Conservation (phyloP, 2,113 vertebrate genomes). For the Microtus ochrogaster region DNA sequence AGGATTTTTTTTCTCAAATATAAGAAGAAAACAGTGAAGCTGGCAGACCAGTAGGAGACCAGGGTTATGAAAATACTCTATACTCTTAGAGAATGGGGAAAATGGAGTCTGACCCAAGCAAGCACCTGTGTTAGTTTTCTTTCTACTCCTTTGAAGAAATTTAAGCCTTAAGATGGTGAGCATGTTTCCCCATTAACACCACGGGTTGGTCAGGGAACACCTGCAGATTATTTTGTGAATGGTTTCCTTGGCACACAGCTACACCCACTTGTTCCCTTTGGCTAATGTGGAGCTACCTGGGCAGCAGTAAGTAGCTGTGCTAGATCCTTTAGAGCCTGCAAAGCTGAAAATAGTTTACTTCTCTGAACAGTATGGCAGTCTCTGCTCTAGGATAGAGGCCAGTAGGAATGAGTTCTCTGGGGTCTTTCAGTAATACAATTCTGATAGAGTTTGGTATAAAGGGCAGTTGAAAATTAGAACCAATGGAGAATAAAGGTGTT, state of each 20-base stretch:
- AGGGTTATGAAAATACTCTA: not conserved
- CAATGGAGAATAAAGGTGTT: not conserved
- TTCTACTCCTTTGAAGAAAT: conserved; percentile 47
- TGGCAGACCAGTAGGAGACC: not conserved
- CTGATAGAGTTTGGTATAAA: not conserved
- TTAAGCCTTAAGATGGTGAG: not conserved
- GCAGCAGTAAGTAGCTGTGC: not conserved
- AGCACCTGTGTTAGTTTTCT: not conserved
- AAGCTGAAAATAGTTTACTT: conserved; percentile 17
- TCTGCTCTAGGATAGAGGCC: not conserved
- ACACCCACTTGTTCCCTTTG: not conserved
- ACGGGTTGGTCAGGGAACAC: not conserved
- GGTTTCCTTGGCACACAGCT: not conserved
- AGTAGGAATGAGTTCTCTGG: not conserved
- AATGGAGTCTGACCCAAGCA: not conserved
- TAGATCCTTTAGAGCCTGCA: not conserved
- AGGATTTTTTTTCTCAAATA: not conserved
- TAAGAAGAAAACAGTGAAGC: conserved; percentile 40
- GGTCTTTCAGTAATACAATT: not conserved
- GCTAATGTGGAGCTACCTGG: not conserved
- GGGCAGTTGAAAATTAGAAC: not conserved
- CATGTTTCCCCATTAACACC: not conserved
- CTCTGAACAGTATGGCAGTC: not conserved
- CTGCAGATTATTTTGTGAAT: not conserved
- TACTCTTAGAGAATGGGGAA: not conserved